These are phyloP conservation scores for Heteronetta atricapilla DNA, from an alignment of 2,113 vertebrate species.

Conservation along the genomic window DNA sequence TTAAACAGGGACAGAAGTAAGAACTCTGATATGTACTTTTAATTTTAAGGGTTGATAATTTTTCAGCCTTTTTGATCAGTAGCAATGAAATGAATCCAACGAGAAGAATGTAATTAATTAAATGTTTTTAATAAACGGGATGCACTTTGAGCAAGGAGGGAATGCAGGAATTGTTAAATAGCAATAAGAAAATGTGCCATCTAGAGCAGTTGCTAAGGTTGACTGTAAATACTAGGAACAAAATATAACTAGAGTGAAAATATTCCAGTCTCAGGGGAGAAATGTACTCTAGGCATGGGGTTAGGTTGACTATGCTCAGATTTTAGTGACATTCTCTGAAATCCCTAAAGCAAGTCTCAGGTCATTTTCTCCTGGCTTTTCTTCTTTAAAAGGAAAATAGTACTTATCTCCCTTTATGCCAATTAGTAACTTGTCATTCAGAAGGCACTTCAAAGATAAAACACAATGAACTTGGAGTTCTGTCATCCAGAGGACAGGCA, in stretches of 20 bases:
- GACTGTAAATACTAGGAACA: not conserved
- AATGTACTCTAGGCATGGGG: not conserved
- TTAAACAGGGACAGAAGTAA: not conserved
- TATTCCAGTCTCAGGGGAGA: not conserved
- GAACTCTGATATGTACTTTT: not conserved
- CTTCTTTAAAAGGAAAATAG: not conserved
- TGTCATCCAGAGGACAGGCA: not conserved
- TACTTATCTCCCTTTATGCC: not conserved
- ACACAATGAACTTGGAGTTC: not conserved
- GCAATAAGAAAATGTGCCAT: not conserved
- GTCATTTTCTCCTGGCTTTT: not conserved
- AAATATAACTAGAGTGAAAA: not conserved
- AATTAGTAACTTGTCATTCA: not conserved
- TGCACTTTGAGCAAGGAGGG: not conserved
- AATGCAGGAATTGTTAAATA: not conserved
- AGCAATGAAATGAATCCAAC: constrained; percentile 6
- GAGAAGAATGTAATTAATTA: constrained; percentile 27
- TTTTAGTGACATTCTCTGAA: not conserved
- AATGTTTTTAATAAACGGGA: not conserved
- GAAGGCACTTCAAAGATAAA: not conserved
- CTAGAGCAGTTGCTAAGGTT: not conserved
- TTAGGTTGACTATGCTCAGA: not conserved
- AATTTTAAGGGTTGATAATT: not conserved
- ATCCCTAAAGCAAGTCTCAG: not conserved
- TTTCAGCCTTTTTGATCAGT: not conserved